Base-by-base conservation (phyloP, 2,113 vertebrate species). In the Stigmatopora nigra region DNA sequence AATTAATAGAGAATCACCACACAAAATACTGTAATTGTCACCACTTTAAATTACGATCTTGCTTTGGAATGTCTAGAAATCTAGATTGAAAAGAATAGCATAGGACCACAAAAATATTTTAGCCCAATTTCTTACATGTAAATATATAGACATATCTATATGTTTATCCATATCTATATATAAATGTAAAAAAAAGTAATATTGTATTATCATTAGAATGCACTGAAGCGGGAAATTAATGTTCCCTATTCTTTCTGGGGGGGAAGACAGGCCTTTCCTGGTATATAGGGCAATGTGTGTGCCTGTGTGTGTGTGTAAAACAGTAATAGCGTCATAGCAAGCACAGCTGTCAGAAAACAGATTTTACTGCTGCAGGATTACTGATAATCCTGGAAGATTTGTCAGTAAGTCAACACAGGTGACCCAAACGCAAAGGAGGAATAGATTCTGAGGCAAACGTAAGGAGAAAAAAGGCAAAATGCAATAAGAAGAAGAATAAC, bases 361-460 rank as follows among this genome's bases (percentile, higher is more conserved):
- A 87, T 86, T 84, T 82, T 69, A 71, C 75, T 83, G 82, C 78
- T 74, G 64, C 62, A 70, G 83, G 87, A 88, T 88, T 89, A 88
- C 82, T 25, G 82, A 86, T 89, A 90, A 91, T 90, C 88, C 84
- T 80, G 69, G 65, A 88, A 89, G 86, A 88, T 89, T 88, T 88
- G 80, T 87, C 84, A 87, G 84, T 83, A 86, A 86, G 88, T 91
- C 86, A 84, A 79, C 81, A 87, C 81, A 87, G 83, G 85, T 87
- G 84, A 86, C 82, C 84, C 61, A 48, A 70, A 51, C 25, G 9
- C 64, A 31, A 57, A 61, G 67, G 71, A 61, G 62, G 61, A 66
- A 71, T 64, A 66, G 15, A 46, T 14, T 13, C 25, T 20, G 19
- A 35, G n/a, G 8, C 25, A 22, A 49, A 59, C 31, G 16, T 5